Evolutionary conservation across 2,888 invertebrate species (phyloP), one percentile per base, ranked within the genome.

Genomic region (Physocephala rufipes): DNA sequence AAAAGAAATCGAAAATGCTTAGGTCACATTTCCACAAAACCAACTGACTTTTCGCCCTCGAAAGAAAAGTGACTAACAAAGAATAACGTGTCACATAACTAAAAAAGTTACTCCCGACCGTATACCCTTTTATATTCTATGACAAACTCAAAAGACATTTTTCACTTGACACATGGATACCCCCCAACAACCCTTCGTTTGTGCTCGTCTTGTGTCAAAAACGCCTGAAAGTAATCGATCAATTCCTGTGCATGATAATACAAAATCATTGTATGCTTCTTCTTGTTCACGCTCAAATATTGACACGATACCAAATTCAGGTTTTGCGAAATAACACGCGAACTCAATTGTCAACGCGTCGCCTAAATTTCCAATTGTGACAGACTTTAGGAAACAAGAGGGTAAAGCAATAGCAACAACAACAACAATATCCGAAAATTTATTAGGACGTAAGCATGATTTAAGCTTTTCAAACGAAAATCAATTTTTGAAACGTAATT

Each of bases 151-250:
- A 49, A n/a, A 49, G 16, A 49, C 49, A 24, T 58, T 67, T 73
- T 59, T 74, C 74, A 58, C 19, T 51, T 36, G 36, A n/a, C 45
- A 58, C 30, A 30, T 66, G 72, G 65, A 75, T 59, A 63, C 45
- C 24, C 53, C 24, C 13, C 30, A 19, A 13, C 59, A 51, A n/a
- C 28, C 19, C 4, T 9, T 13, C 9, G 3, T 21, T 26, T 62
- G 15, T 28, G 61, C 21, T 62, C 28, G 62, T 21, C 16, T n/a
- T 49, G 45, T 71, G 73, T 71, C 74, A 64, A 71, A 65, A 74
- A 72, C 75, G 78, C 77, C 79, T 76, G 58, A 75, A 76, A 78
- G 77, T 75, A 79, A 82, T 82, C 83, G 80, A 83, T 82, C 83
- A 82, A 79, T 76, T 76, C 71, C 9, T 36, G 73, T 55, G 67